phyloP scores from a whole-genome alignment of 2,797 vertebrate genomes.

The Tympanoctomys barrerae region DNA sequence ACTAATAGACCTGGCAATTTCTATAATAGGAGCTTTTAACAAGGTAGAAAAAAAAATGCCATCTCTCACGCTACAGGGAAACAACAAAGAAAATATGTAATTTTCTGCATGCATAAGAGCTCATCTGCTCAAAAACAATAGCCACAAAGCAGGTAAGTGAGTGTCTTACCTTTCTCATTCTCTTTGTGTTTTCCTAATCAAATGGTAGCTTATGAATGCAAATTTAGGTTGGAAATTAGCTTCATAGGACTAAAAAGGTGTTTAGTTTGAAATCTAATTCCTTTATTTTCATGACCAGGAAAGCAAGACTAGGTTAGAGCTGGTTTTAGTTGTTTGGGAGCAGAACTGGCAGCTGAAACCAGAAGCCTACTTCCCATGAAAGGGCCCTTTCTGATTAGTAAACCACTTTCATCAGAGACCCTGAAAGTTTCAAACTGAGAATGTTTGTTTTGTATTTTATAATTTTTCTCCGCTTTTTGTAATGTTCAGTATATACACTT shows the following conservation, averaged over 20 bases:
- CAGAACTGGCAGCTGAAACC: accelerated
- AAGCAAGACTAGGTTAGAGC: neutral
- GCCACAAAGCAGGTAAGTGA: neutral
- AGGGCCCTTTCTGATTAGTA: neutral
- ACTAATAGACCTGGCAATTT: slow-evolving; percentile 86
- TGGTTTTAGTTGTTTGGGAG: neutral
- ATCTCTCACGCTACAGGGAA: slow-evolving; percentile 24
- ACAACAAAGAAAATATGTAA: slow-evolving; percentile 53
- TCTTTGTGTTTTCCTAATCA: neutral
- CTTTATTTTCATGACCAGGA: slow-evolving; percentile 11
- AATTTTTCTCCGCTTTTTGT: neutral
- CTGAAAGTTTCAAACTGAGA: neutral
- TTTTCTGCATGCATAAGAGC: neutral
- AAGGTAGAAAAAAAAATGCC: slow-evolving; percentile 74
- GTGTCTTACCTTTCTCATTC: neutral
- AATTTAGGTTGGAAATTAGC: neutral
- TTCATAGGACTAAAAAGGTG: neutral
- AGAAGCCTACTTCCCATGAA: neutral
- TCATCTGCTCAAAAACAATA: neutral
- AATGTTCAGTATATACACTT: neutral
- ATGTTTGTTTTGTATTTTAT: neutral
- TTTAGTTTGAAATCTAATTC: neutral
- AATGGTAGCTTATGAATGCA: neutral
- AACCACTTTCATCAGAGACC: neutral
- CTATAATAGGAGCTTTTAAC: slow-evolving; percentile 84